Conservation (phyloP, 2,888 invertebrate genomes). For the Sminthurides aquaticus region DNA sequence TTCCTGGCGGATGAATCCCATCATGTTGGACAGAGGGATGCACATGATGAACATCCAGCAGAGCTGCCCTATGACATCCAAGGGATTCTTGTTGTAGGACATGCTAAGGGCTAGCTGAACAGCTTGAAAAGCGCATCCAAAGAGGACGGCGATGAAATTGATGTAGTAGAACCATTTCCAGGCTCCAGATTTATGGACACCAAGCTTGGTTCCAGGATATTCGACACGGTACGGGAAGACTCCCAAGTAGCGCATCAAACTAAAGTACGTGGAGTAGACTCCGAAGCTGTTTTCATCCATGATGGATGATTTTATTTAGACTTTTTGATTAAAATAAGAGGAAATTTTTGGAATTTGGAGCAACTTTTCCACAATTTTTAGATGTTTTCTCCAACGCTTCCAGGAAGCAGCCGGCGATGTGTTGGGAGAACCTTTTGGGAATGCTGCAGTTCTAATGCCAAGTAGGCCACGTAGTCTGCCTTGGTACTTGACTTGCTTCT, state of each 20-base stretch:
- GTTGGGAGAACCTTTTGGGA: too few relatives aligned
- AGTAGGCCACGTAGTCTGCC: too few relatives aligned
- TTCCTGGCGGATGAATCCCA: conserved; percentile 36
- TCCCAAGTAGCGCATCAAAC: conserved; percentile 35
- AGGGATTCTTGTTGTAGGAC: conserved; percentile 37
- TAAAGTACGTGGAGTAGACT: conserved; percentile 38
- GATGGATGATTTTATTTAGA: neutral
- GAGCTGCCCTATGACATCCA: conserved; percentile 39
- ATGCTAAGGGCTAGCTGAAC: conserved; percentile 39
- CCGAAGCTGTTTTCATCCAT: conserved; percentile 43
- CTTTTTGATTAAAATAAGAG: too few relatives aligned
- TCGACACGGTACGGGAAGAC: conserved; percentile 38
- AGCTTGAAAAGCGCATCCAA: conserved; percentile 35
- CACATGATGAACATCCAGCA: conserved; percentile 43
- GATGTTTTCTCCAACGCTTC: too few relatives aligned
- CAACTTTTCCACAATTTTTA: too few relatives aligned
- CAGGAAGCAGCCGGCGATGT: too few relatives aligned
- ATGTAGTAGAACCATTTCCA: conserved; percentile 42
- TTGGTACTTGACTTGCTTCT: too few relatives aligned
- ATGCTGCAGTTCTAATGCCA: too few relatives aligned
- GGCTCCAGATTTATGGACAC: conserved; percentile 33
- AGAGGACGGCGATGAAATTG: conserved; percentile 37
- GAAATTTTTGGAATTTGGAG: too few relatives aligned
- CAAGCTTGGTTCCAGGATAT: conserved; percentile 33
- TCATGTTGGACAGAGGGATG: conserved; percentile 37